Percentiles rank a stretch among this genome's conserved stretches.
Evolutionary conservation across 2,797 vertebrate genomes (phyloP).

Genomic region (Notamacropus eugenii): DNA sequence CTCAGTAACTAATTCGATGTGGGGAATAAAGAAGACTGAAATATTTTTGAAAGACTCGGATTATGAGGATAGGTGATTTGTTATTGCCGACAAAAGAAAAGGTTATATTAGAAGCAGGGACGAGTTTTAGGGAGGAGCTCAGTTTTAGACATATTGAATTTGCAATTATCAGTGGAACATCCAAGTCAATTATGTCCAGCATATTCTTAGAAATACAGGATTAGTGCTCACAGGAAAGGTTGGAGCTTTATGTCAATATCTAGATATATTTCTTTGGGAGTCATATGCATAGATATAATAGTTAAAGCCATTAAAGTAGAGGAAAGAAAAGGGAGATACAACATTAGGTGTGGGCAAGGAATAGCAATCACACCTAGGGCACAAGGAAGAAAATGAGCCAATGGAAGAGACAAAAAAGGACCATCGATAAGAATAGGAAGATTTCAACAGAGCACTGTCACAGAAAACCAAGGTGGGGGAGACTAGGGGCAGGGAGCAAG

Average conservation of each 20-base stretch:
- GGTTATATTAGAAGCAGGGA: not conserved
- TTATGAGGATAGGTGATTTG: not conserved
- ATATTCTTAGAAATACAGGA: not conserved
- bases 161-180: not conserved
- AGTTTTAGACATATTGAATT: not conserved
- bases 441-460: not conserved
- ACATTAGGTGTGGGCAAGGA: not conserved
- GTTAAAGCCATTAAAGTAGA: not conserved
- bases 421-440: not conserved
- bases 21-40: not conserved
- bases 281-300: not conserved
- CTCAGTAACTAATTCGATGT: not conserved
- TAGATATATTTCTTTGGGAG: not conserved
- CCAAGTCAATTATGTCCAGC: not conserved
- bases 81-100: not conserved
- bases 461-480: not conserved
- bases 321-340: not conserved
- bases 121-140: not conserved
- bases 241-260: not conserved
- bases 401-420: not conserved
- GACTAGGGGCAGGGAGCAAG: not conserved
- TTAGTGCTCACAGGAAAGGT: not conserved
- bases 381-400: not conserved
- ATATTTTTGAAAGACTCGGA: not conserved
- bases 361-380: not conserved